These are phyloP conservation scores for Vanessa cardui DNA, from an alignment of 2,888 invertebrate species.

Conservation along the genomic window DNA sequence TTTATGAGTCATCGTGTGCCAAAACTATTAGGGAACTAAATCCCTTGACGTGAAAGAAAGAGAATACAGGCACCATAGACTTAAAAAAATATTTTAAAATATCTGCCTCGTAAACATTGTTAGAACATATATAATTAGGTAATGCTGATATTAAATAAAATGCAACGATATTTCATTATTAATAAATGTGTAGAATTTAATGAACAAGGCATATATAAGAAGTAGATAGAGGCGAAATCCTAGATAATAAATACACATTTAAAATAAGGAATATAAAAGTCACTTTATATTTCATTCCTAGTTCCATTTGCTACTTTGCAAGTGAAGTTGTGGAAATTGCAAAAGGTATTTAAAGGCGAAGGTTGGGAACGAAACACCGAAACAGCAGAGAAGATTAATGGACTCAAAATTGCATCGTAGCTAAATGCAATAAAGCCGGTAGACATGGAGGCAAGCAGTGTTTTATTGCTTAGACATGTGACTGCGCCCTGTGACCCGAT, in stretches of 20 bases:
- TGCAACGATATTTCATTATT: too few species aligned
- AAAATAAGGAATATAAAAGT: too few species aligned
- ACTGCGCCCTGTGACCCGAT: constrained; percentile 46
- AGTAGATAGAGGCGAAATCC: too few species aligned
- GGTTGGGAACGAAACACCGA: constrained; percentile 56
- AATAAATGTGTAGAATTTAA: too few species aligned
- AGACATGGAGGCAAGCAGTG: constrained; percentile 58
- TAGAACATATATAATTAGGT: too few species aligned
- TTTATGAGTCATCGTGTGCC: constrained; percentile 23
- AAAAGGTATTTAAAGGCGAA: constrained; percentile 42
- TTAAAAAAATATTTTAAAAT: background rate
- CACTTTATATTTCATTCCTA: too few species aligned
- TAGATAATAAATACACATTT: too few species aligned
- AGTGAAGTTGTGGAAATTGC: constrained; percentile 36
- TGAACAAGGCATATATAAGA: too few species aligned
- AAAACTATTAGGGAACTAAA: constrained; percentile 24
- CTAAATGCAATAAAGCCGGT: constrained; percentile 71
- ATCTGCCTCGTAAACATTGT: background rate
- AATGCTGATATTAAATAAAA: too few species aligned
- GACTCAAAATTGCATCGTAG: constrained; percentile 77
- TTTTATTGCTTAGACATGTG: constrained; percentile 65
- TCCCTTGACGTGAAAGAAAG: constrained; percentile 24
- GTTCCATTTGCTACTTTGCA: constrained; percentile 28
- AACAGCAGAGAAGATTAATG: constrained; percentile 77
- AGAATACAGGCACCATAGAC: background rate